phyloP scores from a whole-genome alignment of 1,140 invertebrate genomes.

The Physella acuta region DNA sequence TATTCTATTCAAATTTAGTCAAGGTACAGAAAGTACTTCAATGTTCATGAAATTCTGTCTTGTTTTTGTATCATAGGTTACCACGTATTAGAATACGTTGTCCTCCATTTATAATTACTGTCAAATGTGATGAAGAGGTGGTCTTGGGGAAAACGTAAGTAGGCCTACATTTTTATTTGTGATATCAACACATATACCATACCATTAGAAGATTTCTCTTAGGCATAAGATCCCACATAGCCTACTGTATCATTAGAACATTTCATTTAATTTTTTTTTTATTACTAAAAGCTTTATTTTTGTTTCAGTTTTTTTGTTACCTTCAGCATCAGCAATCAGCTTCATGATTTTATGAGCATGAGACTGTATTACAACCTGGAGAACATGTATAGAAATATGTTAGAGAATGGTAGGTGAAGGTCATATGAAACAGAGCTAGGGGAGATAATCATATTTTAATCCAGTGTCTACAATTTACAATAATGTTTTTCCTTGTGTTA shows the following conservation, averaged over 20 bases:
- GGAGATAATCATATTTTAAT: too few relatives aligned
- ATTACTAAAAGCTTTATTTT: background rate
- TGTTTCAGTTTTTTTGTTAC: slow-evolving; percentile 34
- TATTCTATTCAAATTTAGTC: too few relatives aligned
- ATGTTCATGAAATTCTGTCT: background rate
- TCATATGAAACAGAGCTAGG: too few relatives aligned
- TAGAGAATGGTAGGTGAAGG: slow-evolving; percentile 7
- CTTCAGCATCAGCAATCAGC: slow-evolving; percentile 38
- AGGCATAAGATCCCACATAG: too few relatives aligned
- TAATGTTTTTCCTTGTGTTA: too few relatives aligned
- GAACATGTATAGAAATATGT: slow-evolving; percentile 7
- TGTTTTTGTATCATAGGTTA: slow-evolving; percentile 15
- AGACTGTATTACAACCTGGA: slow-evolving; percentile 36
- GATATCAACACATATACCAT: too few relatives aligned
- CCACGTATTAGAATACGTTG: slow-evolving; percentile 20
- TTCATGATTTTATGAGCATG: slow-evolving; percentile 39
- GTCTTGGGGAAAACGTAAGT: slow-evolving; percentile 24
- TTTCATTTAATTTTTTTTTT: slow-evolving; percentile 7
- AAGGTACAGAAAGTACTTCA: too few relatives aligned
- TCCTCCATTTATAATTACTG: slow-evolving; percentile 27
- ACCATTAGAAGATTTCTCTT: too few relatives aligned
- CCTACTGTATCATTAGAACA: background rate
- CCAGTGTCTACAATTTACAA: too few relatives aligned
- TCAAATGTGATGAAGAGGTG: slow-evolving; percentile 26
- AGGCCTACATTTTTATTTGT: too few relatives aligned